phyloP scores from a whole-genome alignment of 2,113 vertebrate genomes.

The Erinaceus europaeus region DNA sequence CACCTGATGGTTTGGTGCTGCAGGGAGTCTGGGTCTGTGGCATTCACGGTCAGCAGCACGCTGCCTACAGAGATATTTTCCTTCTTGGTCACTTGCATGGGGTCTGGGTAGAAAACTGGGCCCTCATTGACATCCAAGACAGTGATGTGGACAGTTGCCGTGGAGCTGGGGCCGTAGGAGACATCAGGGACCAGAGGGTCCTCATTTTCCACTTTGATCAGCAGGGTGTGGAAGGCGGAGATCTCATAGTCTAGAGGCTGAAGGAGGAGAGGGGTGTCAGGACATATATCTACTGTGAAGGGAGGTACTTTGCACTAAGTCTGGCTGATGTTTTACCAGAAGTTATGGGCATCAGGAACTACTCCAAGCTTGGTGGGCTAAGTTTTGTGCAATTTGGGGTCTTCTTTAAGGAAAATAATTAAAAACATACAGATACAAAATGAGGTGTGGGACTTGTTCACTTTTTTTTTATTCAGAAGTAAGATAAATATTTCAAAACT shows the following conservation, averaged over 20 bases:
- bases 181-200: constrained; percentile 91
- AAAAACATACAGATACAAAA: neutral
- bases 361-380: neutral
- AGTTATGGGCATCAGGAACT: too few relatives aligned
- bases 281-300: rapidly evolving
- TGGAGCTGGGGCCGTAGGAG: constrained; percentile 93
- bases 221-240: constrained; percentile 88
- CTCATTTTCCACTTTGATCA: constrained; percentile 97
- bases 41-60: constrained; percentile 90
- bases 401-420: neutral
- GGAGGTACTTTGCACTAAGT: rapidly evolving
- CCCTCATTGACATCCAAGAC: constrained; percentile 95
- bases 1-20: constrained; percentile 95
- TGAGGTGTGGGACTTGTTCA: neutral
- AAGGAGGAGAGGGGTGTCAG: neutral
- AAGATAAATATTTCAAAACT: too few relatives aligned
- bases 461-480: too few relatives aligned
- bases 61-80: constrained; percentile 93
- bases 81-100: constrained; percentile 87
- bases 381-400: neutral
- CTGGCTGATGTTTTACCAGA: rapidly evolving
- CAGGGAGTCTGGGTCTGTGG: constrained; percentile 93
- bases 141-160: constrained; percentile 90
- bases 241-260: constrained; percentile 96
- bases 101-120: constrained; percentile 93